Percentiles rank a stretch among this genome's conserved stretches.
Conservation (phyloP, 2,113 vertebrate species). For the Mormyrus lacerda region DNA sequence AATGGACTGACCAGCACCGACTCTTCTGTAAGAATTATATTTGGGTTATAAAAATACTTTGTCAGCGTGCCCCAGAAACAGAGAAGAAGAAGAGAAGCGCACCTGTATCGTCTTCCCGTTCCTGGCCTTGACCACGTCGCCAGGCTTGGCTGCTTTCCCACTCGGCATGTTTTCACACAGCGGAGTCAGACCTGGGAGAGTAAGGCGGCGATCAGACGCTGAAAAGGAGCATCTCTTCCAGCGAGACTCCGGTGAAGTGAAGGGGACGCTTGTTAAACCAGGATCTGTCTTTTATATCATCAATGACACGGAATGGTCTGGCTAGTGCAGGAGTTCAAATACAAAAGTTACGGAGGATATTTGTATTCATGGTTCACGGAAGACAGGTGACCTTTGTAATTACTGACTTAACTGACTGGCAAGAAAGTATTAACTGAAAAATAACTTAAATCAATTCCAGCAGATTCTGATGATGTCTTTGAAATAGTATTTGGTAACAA, state of each 20-base stretch:
- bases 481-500: not conserved
- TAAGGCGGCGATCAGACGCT: not conserved
- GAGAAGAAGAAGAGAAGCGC: not conserved
- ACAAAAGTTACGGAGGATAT: not conserved
- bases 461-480: not conserved
- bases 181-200: constrained; percentile 72
- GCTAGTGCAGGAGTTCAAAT: not conserved
- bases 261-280: not conserved
- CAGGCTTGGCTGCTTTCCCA: constrained; percentile 87
- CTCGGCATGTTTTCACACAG: constrained; percentile 98
- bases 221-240: not conserved
- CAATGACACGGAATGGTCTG: not conserved
- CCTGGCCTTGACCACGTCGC: constrained; percentile 84
- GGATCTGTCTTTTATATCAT: not conserved
- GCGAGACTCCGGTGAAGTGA: not conserved
- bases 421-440: not conserved
- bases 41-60: not conserved
- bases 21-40: not conserved
- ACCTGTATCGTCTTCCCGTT: constrained; percentile 99
- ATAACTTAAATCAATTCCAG: not conserved
- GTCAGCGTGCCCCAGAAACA: not conserved
- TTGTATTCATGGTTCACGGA: not conserved
- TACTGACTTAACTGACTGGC: not conserved
- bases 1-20: not conserved
- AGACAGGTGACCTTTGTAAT: not conserved